Base-by-base conservation (phyloP, 1,140 invertebrate genomes). In the Triops cancriformis region DNA sequence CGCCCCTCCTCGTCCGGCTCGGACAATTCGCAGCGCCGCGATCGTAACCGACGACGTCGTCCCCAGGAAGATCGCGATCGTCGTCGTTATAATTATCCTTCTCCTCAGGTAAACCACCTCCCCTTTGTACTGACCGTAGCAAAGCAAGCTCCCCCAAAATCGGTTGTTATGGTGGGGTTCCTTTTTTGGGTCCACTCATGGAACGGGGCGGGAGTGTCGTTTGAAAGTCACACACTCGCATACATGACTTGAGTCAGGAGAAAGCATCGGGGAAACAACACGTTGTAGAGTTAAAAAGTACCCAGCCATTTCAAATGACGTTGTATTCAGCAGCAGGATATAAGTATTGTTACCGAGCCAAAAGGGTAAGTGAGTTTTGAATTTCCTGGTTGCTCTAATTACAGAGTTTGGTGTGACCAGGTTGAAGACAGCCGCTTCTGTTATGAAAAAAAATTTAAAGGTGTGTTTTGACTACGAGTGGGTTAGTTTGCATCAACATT, bases 1-100 rank as follows among this genome's bases (percentile, higher is more conserved):
- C 86, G 89, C 81, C 85, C 88, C 18, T 85, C 88, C 76, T 89
- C 89, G 26, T 88, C 88, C 5, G 37, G 37, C 73, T 74, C 26
- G 77, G 42, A 88, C 88, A 26, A 85, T 84, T 37, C 88, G 78
- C 83, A 82, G 0, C 85, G 87, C 77, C 80, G 86, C 14, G 84
- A 86, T 14, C 87, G 86, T 77, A 82, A 81, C 26, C 76, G 80
- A 41, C 79, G 79, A 64, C 77, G 43, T 72, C 79, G 80, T 78
- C 51, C 73, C 64, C 75, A 80, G 10, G 73, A 74, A 76, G 76
- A 75, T 27, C 78, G 43, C 73, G 42, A 77, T 27, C 75, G 75
- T 43, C 73, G 51, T 64, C 51, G 80, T 41, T 75, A 78, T 51
- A 80, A 79, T 5, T 80, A 77, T 72, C 80, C 80, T n/a, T 82